Evolutionary conservation across 2,797 vertebrate genomes (phyloP).

Genomic region (Fistularia tabacaria): DNA sequence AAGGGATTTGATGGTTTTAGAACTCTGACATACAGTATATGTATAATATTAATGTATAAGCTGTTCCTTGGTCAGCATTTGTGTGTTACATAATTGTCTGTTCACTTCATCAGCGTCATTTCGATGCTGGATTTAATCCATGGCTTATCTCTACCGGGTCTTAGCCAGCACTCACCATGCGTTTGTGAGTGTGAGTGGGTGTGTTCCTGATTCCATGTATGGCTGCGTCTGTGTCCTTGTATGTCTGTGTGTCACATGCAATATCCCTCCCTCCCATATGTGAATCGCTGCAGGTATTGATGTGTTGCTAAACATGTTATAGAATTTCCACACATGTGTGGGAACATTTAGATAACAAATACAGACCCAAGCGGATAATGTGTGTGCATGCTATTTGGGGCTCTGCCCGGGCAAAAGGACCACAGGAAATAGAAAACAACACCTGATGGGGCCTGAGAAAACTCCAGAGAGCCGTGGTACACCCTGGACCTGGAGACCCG

Average conservation of each 20-base stretch:
- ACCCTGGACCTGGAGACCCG: too few species aligned
- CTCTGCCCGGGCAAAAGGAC: neutral
- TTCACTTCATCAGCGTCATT: slow-evolving; percentile 43
- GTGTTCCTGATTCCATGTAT: slow-evolving; percentile 4
- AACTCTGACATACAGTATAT: neutral
- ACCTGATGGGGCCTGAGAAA: too few species aligned
- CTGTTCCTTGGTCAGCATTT: slow-evolving; percentile 51
- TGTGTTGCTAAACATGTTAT: too few species aligned
- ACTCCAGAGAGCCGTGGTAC: too few species aligned
- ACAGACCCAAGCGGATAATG: too few species aligned
- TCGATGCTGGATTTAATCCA: slow-evolving; percentile 53
- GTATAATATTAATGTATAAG: neutral
- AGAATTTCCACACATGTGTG: too few species aligned
- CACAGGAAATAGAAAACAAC: too few species aligned
- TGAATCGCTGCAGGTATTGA: too few species aligned
- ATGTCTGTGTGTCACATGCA: slow-evolving; percentile 17
- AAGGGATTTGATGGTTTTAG: neutral
- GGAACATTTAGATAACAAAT: too few species aligned
- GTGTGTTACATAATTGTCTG: slow-evolving; percentile 57
- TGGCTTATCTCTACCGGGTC: slow-evolving; percentile 44
- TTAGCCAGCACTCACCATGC: slow-evolving; percentile 10
- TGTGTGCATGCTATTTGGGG: neutral
- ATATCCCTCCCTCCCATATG: too few species aligned
- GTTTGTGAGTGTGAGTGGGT: slow-evolving; percentile 11
- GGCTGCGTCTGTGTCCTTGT: slow-evolving; percentile 26